Conservation (phyloP, 2,888 invertebrate genomes). For the Drosophila borealis region DNA sequence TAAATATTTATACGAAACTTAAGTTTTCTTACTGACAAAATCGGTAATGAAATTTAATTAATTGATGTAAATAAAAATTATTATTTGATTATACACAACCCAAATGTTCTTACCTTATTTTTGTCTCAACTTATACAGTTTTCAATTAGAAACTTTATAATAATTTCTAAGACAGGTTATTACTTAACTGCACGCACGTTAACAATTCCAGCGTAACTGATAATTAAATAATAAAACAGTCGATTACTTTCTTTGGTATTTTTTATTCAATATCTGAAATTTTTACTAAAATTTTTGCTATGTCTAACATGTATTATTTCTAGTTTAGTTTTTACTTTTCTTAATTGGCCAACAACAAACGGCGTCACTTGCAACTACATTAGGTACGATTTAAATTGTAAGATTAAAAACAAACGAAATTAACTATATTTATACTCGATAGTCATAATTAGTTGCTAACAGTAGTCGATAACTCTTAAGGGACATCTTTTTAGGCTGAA, state of each 20-base stretch:
- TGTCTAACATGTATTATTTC: conserved; percentile 53
- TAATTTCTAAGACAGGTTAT: too few species aligned
- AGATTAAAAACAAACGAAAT: conserved; percentile 57
- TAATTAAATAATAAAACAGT: not conserved
- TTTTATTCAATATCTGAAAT: conserved; percentile 76
- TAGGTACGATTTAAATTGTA: conserved; percentile 54
- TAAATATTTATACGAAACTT: too few species aligned
- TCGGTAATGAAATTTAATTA: too few species aligned
- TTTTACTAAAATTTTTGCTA: conserved; percentile 74
- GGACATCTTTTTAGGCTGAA: conserved; percentile 59
- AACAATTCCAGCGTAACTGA: not conserved
- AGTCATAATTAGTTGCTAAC: conserved; percentile 60
- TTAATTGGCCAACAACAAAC: conserved; percentile 55
- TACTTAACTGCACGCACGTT: too few species aligned
- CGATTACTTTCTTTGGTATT: conserved; percentile 69
- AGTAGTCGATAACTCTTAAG: conserved; percentile 52
- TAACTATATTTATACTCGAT: conserved; percentile 49
- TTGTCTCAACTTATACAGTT: too few species aligned
- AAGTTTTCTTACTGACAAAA: too few species aligned
- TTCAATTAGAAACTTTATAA: too few species aligned
- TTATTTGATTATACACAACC: too few species aligned
- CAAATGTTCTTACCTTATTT: too few species aligned
- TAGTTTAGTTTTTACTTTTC: conserved; percentile 32
- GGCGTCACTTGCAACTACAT: conserved; percentile 51
- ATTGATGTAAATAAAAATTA: too few species aligned